Base-by-base conservation (phyloP, 2,797 vertebrate genomes). In the Falco cherrug region DNA sequence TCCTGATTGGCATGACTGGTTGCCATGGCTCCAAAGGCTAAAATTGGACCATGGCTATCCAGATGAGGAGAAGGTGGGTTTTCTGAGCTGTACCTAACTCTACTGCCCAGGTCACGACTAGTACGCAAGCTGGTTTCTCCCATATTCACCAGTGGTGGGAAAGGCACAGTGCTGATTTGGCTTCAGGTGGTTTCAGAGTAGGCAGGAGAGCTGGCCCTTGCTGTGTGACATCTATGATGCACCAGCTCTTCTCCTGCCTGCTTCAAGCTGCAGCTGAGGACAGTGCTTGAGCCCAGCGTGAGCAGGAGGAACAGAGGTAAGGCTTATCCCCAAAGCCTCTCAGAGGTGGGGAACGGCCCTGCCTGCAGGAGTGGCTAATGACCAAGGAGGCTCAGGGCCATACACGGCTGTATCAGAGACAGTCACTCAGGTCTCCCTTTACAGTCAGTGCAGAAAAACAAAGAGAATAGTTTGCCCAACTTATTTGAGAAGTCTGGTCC, bases 21-120 rank as follows among this genome's bases (percentile, higher is more conserved):
- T 97, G 75, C 81, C 64, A 85, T 94, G 84, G 81, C 53, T 93
- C 63, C 89, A 79, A 73, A 84, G 48, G 47, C 93, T 95, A 96
- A 95, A 96, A 78, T 35, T 79, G 83, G 63, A 45, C 43, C 16
- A 1, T 2, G 39, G 28, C 48, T 87, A 22, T 45, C 78, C 57
- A 64, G 41, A 87, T 45, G 51, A 87, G 39, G 25, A 51, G n/a
- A 41, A 82, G 81, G 16, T 64, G 73, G n/a, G 29, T 37, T 84
- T 93, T 93, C 41, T 50, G 56, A 89, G 84, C 71, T 67, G 68
- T 25, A 20, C 48, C 39, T 48, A 60, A 41, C 22, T 22, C 35
- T 87, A 5, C 13, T 7, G 33, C 26, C 37, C 3, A 1, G 61
- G 45, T 75, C 39, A 79, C 47, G 26, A 61, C 28, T 0, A 0